Percentiles rank a stretch among this genome's conserved stretches.
Conservation (phyloP, 2,888 invertebrate genomes). For the Cantharis rufa region DNA sequence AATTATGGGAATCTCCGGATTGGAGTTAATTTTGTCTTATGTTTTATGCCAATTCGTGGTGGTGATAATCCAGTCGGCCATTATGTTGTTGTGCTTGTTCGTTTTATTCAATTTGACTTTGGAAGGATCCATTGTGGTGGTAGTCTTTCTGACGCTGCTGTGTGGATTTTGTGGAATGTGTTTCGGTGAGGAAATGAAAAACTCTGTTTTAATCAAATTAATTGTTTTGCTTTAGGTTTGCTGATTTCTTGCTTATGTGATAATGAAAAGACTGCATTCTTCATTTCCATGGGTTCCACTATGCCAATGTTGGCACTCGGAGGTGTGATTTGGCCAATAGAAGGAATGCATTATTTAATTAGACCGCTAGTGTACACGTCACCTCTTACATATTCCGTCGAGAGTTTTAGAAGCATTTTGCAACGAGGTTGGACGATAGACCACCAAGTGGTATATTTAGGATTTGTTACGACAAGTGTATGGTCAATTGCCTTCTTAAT, state of each 20-base stretch:
- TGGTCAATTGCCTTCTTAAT: slow-evolving; percentile 86
- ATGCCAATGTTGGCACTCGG: slow-evolving; percentile 84
- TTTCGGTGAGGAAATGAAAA: slow-evolving; percentile 67
- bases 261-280: slow-evolving; percentile 82
- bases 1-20: slow-evolving; percentile 79
- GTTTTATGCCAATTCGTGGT: slow-evolving; percentile 86
- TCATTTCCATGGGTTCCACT: slow-evolving; percentile 83
- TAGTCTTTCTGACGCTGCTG: slow-evolving; percentile 73
- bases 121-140: slow-evolving; percentile 58
- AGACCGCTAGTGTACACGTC: slow-evolving; percentile 77
- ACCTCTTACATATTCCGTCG: slow-evolving; percentile 89
- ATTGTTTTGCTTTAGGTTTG: slow-evolving; percentile 63
- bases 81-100: slow-evolving; percentile 70
- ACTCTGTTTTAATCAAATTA: not conserved
- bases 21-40: slow-evolving; percentile 86
- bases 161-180: slow-evolving; percentile 94
- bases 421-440: slow-evolving; percentile 84
- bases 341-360: slow-evolving; percentile 83
- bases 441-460: slow-evolving; percentile 83
- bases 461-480: slow-evolving; percentile 79
- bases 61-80: slow-evolving; percentile 79
- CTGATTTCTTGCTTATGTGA: slow-evolving; percentile 80
- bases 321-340: slow-evolving; percentile 93
- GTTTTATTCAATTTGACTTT: slow-evolving; percentile 44
- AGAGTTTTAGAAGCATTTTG: slow-evolving; percentile 82